phyloP scores from a whole-genome alignment of 2,888 invertebrate genomes.

The Euspilapteryx auroguttella region DNA sequence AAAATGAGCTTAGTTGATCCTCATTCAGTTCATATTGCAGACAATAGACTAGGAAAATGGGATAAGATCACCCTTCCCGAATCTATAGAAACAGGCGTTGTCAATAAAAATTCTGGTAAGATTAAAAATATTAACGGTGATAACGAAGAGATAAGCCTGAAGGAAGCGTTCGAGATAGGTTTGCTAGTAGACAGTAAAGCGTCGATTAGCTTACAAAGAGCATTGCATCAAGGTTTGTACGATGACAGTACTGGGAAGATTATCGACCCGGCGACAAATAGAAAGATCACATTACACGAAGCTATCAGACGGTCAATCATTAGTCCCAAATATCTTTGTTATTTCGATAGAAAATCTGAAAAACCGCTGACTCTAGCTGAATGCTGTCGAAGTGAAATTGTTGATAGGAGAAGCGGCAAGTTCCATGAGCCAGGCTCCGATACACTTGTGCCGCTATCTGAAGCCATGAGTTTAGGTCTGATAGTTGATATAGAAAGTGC shows the following conservation, averaged over 20 bases:
- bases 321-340: constrained; percentile 78
- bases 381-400: constrained; percentile 77
- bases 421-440: constrained; percentile 74
- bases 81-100: constrained; percentile 74
- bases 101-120: constrained; percentile 71
- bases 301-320: constrained; percentile 79
- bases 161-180: constrained; percentile 78
- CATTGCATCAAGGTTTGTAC: constrained; percentile 84
- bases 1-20: constrained; percentile 80
- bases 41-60: constrained; percentile 74
- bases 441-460: constrained; percentile 66
- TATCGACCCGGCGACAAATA: constrained; percentile 76
- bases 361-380: constrained; percentile 74
- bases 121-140: constrained; percentile 70
- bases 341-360: constrained; percentile 76
- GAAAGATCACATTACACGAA: constrained; percentile 81
- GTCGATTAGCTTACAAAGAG: constrained; percentile 80
- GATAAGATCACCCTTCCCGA: constrained; percentile 77
- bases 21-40: constrained; percentile 80
- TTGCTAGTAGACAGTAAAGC: constrained; percentile 80
- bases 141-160: constrained; percentile 69
- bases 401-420: constrained; percentile 78
- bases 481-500: constrained; percentile 87
- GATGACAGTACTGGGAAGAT: constrained; percentile 81
- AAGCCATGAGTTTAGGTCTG: constrained; percentile 75